Evolutionary conservation across 2,113 vertebrate genomes (phyloP).

Genomic region (Glaucidium brasilianum): DNA sequence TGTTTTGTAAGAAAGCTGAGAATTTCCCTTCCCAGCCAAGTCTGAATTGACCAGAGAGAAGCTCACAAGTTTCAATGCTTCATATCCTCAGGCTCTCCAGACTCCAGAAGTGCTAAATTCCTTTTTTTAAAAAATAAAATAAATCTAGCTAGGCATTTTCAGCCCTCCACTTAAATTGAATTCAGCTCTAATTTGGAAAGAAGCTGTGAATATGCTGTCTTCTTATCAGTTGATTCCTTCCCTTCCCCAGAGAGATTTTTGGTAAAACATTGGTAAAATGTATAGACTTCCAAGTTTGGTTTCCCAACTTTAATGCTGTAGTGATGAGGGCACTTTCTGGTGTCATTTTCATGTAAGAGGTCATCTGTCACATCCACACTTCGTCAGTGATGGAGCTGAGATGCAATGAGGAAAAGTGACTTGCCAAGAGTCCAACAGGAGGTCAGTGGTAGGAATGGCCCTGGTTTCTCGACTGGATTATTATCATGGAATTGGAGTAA

Average conservation of each 20-base stretch:
- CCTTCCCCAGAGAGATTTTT: background rate
- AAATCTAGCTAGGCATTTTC: background rate
- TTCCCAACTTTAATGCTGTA: background rate
- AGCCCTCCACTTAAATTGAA: background rate
- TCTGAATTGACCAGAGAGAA: background rate
- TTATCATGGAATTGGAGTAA: background rate
- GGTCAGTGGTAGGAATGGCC: background rate
- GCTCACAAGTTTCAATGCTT: background rate
- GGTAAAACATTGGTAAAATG: background rate
- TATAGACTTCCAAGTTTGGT: background rate
- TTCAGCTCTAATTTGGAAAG: background rate
- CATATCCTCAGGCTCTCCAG: background rate
- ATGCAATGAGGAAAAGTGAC: background rate
- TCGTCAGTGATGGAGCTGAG: background rate
- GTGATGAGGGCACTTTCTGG: background rate
- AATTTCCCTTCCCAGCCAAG: slow-evolving; percentile 61
- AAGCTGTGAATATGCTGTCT: background rate
- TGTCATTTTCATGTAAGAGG: background rate
- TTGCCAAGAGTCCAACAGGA: background rate
- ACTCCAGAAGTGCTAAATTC: background rate
- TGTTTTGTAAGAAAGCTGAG: slow-evolving; percentile 66
- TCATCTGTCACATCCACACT: background rate
- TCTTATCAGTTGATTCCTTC: background rate
- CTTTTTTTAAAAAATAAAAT: background rate
- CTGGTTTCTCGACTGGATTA: background rate